A percentile compares a stretch with the other conserved stretches of the same genome.
Evolutionary conservation across 1,140 invertebrate genomes (phyloP).

Genomic region (Lordiphosa mommai): DNA sequence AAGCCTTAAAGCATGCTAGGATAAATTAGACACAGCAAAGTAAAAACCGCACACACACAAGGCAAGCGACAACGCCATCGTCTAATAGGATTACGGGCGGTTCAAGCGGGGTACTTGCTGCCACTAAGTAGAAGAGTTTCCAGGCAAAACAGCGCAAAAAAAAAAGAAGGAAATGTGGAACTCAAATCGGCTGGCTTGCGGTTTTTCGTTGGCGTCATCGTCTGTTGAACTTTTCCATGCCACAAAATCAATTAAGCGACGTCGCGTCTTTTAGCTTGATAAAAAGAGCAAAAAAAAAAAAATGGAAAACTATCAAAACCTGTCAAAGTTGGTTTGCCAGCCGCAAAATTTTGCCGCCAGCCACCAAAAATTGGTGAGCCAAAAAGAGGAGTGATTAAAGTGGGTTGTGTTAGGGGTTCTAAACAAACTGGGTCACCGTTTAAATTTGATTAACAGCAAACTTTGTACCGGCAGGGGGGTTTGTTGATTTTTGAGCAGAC

Average conservation of each 20-base stretch:
- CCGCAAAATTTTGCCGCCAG: slow-evolving; percentile 18
- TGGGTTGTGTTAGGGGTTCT: not conserved
- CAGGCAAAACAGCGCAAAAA: slow-evolving; percentile 5
- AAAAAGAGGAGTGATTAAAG: slow-evolving; percentile 1
- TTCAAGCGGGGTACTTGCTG: slow-evolving; percentile 32
- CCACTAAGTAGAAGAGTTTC: slow-evolving; percentile 42
- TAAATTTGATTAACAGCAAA: slow-evolving; percentile 48
- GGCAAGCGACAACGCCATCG: slow-evolving; percentile 1
- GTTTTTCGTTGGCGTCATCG: slow-evolving; percentile 33
- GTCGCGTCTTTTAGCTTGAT: slow-evolving; percentile 19
- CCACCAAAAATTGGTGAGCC: not conserved
- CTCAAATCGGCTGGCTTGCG: slow-evolving; percentile 54
- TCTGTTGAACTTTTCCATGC: slow-evolving; percentile 52
- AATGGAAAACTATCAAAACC: slow-evolving; percentile 19
- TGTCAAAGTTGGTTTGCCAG: slow-evolving; percentile 47
- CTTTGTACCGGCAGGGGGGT: slow-evolving; percentile 4
- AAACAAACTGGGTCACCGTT: slow-evolving; percentile 41
- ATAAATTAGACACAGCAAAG: slow-evolving; percentile 26
- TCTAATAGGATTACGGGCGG: slow-evolving; percentile 65
- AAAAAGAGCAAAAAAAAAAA: slow-evolving; percentile 7
- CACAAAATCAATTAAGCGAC: slow-evolving; percentile 70
- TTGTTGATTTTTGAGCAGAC: not conserved
- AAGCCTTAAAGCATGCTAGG: slow-evolving; percentile 44
- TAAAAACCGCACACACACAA: slow-evolving; percentile 37
- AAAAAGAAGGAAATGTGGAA: slow-evolving; percentile 23